Evolutionary conservation across 2,888 invertebrate species (phyloP).

Genomic region (Hypolimnas misippus): DNA sequence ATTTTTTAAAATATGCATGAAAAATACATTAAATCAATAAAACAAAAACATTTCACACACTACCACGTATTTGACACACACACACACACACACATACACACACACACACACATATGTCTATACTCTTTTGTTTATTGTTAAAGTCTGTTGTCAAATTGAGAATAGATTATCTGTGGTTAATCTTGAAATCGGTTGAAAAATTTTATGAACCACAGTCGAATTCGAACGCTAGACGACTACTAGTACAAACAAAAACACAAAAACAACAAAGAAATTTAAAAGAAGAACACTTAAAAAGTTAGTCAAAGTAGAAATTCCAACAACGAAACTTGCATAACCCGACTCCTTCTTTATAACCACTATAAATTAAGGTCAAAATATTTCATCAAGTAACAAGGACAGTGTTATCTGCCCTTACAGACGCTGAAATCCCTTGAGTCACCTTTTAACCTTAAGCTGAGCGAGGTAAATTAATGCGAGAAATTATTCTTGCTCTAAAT

Average conservation of each 20-base stretch:
- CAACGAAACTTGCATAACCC: not conserved
- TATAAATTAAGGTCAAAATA: constrained; percentile 24
- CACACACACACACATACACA: too few species aligned
- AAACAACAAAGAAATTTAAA: not conserved
- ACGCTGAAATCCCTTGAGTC: constrained; percentile 26
- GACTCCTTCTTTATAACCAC: not conserved
- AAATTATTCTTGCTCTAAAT: constrained; percentile 33
- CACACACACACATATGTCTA: too few species aligned
- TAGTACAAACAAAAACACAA: not conserved
- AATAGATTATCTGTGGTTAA: too few species aligned
- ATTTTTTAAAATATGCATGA: too few species aligned
- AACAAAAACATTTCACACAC: too few species aligned
- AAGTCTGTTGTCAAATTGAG: too few species aligned
- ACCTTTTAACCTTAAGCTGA: constrained; percentile 33
- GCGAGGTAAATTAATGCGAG: constrained; percentile 34
- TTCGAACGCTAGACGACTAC: too few species aligned
- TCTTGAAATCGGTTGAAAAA: too few species aligned
- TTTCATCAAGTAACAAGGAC: constrained; percentile 26
- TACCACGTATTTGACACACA: too few species aligned
- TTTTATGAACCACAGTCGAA: too few species aligned
- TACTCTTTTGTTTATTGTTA: too few species aligned
- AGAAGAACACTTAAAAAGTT: not conserved
- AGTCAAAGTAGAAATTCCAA: not conserved
- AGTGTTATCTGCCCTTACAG: constrained; percentile 35
- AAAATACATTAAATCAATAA: too few species aligned